Conservation (phyloP, 2,888 invertebrate genomes). For the Eulithis prunata region DNA sequence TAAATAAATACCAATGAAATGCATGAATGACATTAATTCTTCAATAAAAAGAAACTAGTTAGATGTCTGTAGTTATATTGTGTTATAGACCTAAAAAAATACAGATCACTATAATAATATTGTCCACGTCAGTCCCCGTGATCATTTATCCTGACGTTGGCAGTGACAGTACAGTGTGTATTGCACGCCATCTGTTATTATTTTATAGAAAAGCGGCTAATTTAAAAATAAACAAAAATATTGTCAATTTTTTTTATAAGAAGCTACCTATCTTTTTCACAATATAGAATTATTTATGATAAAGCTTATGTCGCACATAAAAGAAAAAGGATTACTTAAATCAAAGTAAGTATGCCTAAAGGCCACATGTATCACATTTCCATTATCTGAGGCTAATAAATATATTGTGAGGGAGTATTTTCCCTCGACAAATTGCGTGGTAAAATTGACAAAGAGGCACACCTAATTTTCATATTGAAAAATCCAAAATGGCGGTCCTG, state of each 20-base stretch:
- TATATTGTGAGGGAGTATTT: constrained; percentile 43
- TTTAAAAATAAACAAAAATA: not conserved
- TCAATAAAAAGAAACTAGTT: too few relatives aligned
- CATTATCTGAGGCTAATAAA: constrained; percentile 38
- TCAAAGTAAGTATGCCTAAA: constrained; percentile 28
- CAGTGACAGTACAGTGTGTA: too few relatives aligned
- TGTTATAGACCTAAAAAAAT: too few relatives aligned
- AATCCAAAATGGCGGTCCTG: constrained; percentile 59
- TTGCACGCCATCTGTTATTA: too few relatives aligned
- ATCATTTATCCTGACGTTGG: too few relatives aligned
- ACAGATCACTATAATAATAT: too few relatives aligned
- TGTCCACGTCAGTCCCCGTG: too few relatives aligned
- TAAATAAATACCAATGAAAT: too few relatives aligned
- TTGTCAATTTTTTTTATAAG: not conserved
- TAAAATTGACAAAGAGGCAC: constrained; percentile 50
- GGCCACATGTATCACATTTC: constrained; percentile 31
- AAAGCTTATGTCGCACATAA: constrained; percentile 16
- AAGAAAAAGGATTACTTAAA: constrained; percentile 29
- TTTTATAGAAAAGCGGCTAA: too few relatives aligned
- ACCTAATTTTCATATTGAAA: constrained; percentile 68
- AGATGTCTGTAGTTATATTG: too few relatives aligned
- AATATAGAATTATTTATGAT: constrained; percentile 4
- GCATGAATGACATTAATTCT: too few relatives aligned
- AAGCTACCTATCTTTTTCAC: not conserved
- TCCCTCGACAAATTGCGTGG: constrained; percentile 51